These are phyloP conservation scores for Tichodroma muraria DNA, from an alignment of 2,113 vertebrate genomes.

Conservation along the genomic window DNA sequence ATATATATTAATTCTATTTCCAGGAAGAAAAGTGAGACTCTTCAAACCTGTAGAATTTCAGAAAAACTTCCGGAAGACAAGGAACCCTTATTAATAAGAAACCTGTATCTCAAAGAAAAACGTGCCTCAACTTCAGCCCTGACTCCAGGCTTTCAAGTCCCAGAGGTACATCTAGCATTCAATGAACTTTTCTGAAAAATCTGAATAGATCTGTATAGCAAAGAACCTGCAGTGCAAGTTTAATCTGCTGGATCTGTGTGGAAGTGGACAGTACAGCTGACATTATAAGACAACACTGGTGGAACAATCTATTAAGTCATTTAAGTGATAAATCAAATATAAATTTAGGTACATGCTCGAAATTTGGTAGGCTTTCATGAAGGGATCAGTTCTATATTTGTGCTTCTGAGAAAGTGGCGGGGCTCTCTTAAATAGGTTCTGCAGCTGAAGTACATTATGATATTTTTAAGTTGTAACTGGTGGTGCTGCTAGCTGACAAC, in stretches of 20 bases:
- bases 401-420: background rate
- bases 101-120: background rate
- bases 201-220: fast-evolving
- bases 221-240: background rate
- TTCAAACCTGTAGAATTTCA: background rate
- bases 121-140: background rate
- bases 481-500: background rate
- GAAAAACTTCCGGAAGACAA: background rate
- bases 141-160: background rate
- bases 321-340: background rate
- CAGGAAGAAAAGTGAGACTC: background rate
- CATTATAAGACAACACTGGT: background rate
- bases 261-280: background rate
- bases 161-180: too few relatives aligned
- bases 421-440: background rate
- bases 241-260: background rate
- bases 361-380: background rate
- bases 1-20: background rate
- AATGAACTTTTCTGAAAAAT: background rate
- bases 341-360: background rate
- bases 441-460: background rate
- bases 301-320: background rate
- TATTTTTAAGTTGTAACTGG: background rate
- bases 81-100: background rate
- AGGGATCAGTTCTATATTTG: background rate